phyloP scores from a whole-genome alignment of 2,797 vertebrate genomes.

The Crax fasciolata region DNA sequence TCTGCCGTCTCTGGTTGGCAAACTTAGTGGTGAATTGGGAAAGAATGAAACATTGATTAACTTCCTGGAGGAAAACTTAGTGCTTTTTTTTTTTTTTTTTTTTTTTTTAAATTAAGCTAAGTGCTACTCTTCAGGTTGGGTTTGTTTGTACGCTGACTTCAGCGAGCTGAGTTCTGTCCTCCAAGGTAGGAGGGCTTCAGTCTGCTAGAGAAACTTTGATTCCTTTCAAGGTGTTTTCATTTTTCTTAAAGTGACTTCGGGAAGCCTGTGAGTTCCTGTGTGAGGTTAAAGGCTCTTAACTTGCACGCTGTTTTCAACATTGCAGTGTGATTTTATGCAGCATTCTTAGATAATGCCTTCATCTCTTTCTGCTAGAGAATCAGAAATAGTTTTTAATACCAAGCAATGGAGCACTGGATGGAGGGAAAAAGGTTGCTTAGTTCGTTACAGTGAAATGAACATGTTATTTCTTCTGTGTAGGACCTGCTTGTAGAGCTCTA shows the following conservation, averaged over 20 bases:
- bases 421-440: neutral
- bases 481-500: neutral
- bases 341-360: neutral
- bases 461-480: neutral
- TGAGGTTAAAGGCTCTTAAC: neutral
- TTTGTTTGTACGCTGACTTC: neutral
- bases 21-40: neutral
- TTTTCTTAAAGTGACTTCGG: neutral
- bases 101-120: neutral
- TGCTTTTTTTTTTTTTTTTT: neutral
- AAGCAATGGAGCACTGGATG: neutral
- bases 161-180: neutral
- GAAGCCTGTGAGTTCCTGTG: neutral
- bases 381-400: neutral
- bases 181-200: neutral
- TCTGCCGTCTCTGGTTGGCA: neutral
- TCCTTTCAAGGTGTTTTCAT: neutral
- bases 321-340: neutral
- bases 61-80: neutral
- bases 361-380: neutral
- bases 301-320: neutral
- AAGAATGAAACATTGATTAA: neutral
- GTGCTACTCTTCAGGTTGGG: neutral
- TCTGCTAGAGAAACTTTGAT: neutral
- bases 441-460: neutral